These are phyloP conservation scores for Andricus quercusramuli DNA, from an alignment of 2,888 invertebrate genomes.

Conservation along the genomic window DNA sequence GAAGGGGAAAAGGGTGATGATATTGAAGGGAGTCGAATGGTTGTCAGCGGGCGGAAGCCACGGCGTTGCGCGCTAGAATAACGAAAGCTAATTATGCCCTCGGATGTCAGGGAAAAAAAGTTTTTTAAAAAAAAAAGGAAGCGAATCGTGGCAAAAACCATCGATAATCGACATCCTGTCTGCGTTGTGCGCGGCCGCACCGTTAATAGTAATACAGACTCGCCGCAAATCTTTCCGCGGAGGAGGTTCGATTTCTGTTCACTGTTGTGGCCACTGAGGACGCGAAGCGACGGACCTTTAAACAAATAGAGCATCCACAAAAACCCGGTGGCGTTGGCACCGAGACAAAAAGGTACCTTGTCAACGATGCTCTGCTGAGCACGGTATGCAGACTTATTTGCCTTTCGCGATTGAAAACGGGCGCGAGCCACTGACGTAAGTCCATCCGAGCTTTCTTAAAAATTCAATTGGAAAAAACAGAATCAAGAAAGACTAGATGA, in stretches of 20 bases:
- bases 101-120: slow-evolving; percentile 59
- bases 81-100: slow-evolving; percentile 76
- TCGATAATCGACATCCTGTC: slow-evolving; percentile 77
- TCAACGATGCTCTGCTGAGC: slow-evolving; percentile 49
- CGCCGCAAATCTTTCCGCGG: slow-evolving; percentile 45
- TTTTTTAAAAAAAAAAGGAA: slow-evolving; percentile 53
- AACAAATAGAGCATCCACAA: slow-evolving; percentile 55
- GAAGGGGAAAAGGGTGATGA: slow-evolving; percentile 17
- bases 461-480: neutral
- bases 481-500: neutral
- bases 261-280: slow-evolving; percentile 41
- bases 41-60: slow-evolving; percentile 68
- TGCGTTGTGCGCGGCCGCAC: slow-evolving; percentile 51
- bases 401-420: neutral
- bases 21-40: slow-evolving; percentile 42
- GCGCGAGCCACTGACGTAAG: slow-evolving; percentile 2
- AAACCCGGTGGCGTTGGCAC: slow-evolving; percentile 48
- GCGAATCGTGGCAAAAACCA: slow-evolving; percentile 70
- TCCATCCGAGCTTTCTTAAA: neutral
- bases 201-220: slow-evolving; percentile 49
- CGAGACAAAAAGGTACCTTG: slow-evolving; percentile 49
- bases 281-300: slow-evolving; percentile 52
- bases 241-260: slow-evolving; percentile 51
- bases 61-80: slow-evolving; percentile 72
- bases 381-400: slow-evolving; percentile 10